Conservation (phyloP, 2,113 vertebrate genomes). For the Ivindomyrus marchei region DNA sequence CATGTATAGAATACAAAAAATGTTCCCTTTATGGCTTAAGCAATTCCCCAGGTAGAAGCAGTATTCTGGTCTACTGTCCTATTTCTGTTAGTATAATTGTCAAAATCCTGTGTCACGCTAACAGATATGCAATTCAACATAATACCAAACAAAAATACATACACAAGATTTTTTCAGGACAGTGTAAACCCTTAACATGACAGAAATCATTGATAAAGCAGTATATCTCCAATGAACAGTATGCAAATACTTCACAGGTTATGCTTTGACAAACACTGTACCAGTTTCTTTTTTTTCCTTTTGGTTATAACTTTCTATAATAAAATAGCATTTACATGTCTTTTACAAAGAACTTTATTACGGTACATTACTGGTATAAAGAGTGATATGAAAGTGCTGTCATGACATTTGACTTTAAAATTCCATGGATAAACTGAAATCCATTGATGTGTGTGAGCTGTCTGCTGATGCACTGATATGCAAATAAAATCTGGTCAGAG, state of each 20-base stretch:
- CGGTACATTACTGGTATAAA: slow-evolving; percentile 41
- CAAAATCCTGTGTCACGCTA: slow-evolving; percentile 26
- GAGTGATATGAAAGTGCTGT: not conserved
- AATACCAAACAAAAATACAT: slow-evolving; percentile 29
- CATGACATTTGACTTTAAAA: not conserved
- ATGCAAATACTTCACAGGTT: slow-evolving; percentile 72
- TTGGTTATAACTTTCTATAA: slow-evolving; percentile 57
- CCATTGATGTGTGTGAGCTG: slow-evolving; percentile 3
- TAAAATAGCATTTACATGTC: slow-evolving; percentile 75
- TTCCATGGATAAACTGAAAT: slow-evolving; percentile 31
- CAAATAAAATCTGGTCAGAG: not conserved
- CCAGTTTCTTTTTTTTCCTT: slow-evolving; percentile 48
- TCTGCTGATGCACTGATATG: not conserved
- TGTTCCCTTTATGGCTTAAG: slow-evolving; percentile 14
- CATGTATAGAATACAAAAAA: not conserved
- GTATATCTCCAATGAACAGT: slow-evolving; percentile 65
- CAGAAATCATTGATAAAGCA: slow-evolving; percentile 54
- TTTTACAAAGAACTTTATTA: slow-evolving; percentile 61
- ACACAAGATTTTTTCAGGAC: slow-evolving; percentile 50
- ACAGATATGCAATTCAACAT: slow-evolving; percentile 39
- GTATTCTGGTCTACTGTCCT: not conserved
- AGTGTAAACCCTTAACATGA: slow-evolving; percentile 60
- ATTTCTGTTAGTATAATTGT: not conserved
- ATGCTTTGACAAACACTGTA: slow-evolving; percentile 67
- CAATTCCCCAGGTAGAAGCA: slow-evolving; percentile 9